These are phyloP conservation scores for Caprella mutica DNA, from an alignment of 2,888 invertebrate species.

Conservation along the genomic window DNA sequence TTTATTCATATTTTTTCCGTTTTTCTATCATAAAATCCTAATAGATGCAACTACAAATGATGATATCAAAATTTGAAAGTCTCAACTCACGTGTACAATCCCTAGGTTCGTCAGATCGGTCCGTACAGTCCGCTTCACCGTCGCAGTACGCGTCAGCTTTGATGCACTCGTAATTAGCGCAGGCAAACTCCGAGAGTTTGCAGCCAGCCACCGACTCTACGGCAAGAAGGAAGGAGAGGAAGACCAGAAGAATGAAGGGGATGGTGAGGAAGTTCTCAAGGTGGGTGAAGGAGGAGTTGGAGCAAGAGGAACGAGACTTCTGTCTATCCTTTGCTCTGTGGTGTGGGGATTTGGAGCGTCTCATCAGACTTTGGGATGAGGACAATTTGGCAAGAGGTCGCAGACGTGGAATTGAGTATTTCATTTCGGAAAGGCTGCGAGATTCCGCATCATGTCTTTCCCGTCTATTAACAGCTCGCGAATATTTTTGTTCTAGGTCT, in stretches of 20 bases:
- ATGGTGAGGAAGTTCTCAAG: slow-evolving; percentile 7
- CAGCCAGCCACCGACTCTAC: slow-evolving; percentile 17
- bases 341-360: not conserved
- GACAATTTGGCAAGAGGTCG: not conserved
- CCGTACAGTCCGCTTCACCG: slow-evolving; percentile 62
- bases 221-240: slow-evolving; percentile 9
- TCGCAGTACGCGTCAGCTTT: slow-evolving; percentile 56
- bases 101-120: slow-evolving; percentile 44
- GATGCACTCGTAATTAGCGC: slow-evolving; percentile 35
- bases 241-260: slow-evolving; percentile 6
- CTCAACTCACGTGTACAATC: slow-evolving; percentile 32
- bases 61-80: too few species aligned
- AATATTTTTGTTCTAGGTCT: not conserved
- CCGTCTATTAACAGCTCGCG: not conserved
- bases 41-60: too few species aligned
- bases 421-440: too few species aligned
- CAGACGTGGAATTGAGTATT: too few species aligned
- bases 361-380: not conserved
- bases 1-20: too few species aligned
- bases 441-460: too few species aligned
- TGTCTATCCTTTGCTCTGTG: too few species aligned
- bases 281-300: not conserved
- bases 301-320: not conserved
- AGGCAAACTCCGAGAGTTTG: slow-evolving; percentile 26
- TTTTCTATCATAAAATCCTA: too few species aligned